These are phyloP conservation scores for Aphidius gifuensis DNA, from an alignment of 1,140 invertebrate species.

Conservation along the genomic window DNA sequence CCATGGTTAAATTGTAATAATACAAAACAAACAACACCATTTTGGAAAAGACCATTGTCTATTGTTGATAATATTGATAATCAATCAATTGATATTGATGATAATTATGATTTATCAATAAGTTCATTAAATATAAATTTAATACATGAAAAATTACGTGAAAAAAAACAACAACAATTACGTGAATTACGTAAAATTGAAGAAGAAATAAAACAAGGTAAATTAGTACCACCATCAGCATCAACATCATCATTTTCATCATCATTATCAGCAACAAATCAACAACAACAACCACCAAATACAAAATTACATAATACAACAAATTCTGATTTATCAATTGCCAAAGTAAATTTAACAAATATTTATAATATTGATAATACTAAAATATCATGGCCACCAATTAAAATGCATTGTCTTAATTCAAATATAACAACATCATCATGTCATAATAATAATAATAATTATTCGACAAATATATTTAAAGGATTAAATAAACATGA, in stretches of 20 bases:
- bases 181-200: slow-evolving; percentile 79
- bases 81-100: slow-evolving; percentile 48
- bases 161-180: slow-evolving; percentile 85
- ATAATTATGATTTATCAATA: slow-evolving; percentile 69
- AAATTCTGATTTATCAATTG: slow-evolving; percentile 32
- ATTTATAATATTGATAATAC: no score
- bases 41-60: slow-evolving; percentile 76
- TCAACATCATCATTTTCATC: slow-evolving; percentile 45
- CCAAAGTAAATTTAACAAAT: neutral
- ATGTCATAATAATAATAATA: slow-evolving; percentile 33
- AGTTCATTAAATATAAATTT: slow-evolving; percentile 70
- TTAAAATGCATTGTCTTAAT: slow-evolving; percentile 52
- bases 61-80: slow-evolving; percentile 45
- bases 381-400: slow-evolving; percentile 46
- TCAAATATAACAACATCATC: slow-evolving; percentile 43
- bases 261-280: slow-evolving; percentile 39
- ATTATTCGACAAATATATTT: slow-evolving; percentile 42
- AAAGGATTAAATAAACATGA: slow-evolving; percentile 38
- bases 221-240: slow-evolving; percentile 60
- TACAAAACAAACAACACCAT: slow-evolving; percentile 60
- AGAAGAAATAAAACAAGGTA: slow-evolving; percentile 83
- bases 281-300: slow-evolving; percentile 58
- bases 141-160: slow-evolving; percentile 82
- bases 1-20: slow-evolving; percentile 43
- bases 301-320: slow-evolving; percentile 54